These are phyloP conservation scores for Chrysotoxum bicinctum DNA, from an alignment of 2,888 invertebrate species.

Conservation along the genomic window DNA sequence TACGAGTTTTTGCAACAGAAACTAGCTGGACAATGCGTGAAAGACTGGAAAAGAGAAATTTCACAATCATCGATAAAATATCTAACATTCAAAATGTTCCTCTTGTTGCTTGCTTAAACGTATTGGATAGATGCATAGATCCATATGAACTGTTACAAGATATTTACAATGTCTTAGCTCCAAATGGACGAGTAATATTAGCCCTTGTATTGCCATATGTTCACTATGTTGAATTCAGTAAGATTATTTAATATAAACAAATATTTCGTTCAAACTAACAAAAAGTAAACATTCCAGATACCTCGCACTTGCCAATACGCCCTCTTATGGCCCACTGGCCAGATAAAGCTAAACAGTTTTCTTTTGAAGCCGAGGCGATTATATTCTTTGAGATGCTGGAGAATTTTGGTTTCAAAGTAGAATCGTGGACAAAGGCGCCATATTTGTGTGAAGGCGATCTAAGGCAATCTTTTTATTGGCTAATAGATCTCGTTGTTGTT, in stretches of 20 bases:
- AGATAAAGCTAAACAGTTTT: constrained; percentile 84
- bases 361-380: constrained; percentile 91
- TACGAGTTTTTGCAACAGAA: constrained; percentile 93
- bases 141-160: constrained; percentile 90
- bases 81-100: constrained; percentile 78
- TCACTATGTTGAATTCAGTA: constrained; percentile 95
- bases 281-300: constrained; percentile 81
- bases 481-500: constrained; percentile 95
- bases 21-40: constrained; percentile 94
- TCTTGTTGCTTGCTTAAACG: constrained; percentile 89
- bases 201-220: constrained; percentile 96
- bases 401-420: constrained; percentile 87
- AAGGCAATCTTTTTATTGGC: constrained; percentile 94
- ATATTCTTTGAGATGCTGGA: constrained; percentile 86
- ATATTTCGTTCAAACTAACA: not conserved
- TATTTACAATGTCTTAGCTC: constrained; percentile 87
- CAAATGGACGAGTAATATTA: constrained; percentile 90
- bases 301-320: constrained; percentile 83
- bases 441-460: constrained; percentile 99
- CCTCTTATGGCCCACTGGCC: constrained; percentile 83
- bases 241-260: constrained; percentile 67
- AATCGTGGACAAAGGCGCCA: constrained; percentile 94
- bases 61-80: constrained; percentile 79
- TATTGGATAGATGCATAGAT: constrained; percentile 95
- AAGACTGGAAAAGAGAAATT: constrained; percentile 86